Evolutionary conservation across 2,113 vertebrate species (phyloP), one percentile per base, ranked within the genome.

Genomic region (Harpagus bidentatus): DNA sequence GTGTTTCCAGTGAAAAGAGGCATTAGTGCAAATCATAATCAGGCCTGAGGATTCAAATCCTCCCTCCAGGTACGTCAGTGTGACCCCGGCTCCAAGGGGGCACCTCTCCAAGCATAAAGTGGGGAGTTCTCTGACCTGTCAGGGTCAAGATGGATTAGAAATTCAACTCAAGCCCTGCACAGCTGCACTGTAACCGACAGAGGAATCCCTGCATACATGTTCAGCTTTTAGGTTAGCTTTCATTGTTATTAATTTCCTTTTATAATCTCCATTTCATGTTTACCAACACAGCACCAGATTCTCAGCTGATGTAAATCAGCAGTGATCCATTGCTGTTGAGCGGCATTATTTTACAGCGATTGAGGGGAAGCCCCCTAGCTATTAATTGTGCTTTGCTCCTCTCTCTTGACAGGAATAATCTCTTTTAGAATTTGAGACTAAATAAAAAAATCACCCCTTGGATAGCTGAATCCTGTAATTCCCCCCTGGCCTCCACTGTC

Each of bases 361-460:
- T 47, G 59, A 70, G 59, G 40, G 76, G 72, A 90, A 88, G 82
- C 69, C 72, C 78, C 17, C 32, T 62, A 83, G 87, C 61, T 94
- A 72, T 93, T 92, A 88, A 95, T 94, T 97, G 82, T 77, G 26
- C 59, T 80, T 90, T 88, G 65, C 40, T 79, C 65, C 69, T 94
- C 69, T 93, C 58, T 82, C 83, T 81, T 88, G 79, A 80, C 63
- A 93, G 85, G 82, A 92, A 88, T 71, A 73, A 90, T 93, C 77
- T 82, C 71, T 90, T 91, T 52, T 63, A 88, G 85, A 91, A 84
- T 77, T 89, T n/a, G 36, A 97, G 78, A 48, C 86, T 83, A 91
- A 91, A 83, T 86, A 43, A 94, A 95, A 95, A 85, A 52, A 79
- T 88, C 72, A 88, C 23, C 28, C 28, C 40, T 82, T 23, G 19